Percentiles rank a stretch among this genome's conserved stretches.
Evolutionary conservation across 1,140 invertebrate species (phyloP).

Genomic region (Diachasma alloeum): DNA sequence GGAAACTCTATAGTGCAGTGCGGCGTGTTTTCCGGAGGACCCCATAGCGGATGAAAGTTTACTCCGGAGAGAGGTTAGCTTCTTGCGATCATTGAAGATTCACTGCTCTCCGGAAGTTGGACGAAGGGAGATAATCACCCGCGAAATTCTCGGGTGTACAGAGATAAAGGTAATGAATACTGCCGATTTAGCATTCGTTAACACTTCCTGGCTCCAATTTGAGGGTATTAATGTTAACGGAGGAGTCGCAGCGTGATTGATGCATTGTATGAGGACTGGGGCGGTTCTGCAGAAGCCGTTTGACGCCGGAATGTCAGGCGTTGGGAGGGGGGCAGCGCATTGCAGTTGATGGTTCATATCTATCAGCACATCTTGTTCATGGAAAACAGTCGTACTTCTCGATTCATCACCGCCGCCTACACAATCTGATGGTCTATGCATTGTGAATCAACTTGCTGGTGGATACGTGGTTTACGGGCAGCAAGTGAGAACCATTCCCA

Average conservation of each 20-base stretch:
- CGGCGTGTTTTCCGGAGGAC: not conserved
- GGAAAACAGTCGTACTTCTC: not conserved
- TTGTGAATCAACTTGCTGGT: not conserved
- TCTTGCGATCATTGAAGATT: not conserved
- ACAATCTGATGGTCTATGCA: not conserved
- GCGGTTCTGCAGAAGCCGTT: not conserved
- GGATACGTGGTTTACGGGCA: not conserved
- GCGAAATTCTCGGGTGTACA: not conserved
- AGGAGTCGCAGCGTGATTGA: not conserved
- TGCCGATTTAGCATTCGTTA: not conserved
- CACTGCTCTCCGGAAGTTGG: not conserved
- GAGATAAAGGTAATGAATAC: not conserved
- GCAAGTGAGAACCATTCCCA: not conserved
- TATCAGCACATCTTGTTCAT: not conserved
- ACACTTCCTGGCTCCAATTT: not conserved
- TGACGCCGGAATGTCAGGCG: not conserved
- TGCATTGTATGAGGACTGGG: too few relatives aligned
- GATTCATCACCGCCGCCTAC: not conserved
- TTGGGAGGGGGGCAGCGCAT: not conserved
- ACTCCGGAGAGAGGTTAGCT: not conserved
- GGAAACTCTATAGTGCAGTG: not conserved
- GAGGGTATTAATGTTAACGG: not conserved
- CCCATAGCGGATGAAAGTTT: not conserved
- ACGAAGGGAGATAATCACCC: not conserved
- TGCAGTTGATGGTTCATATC: not conserved